Percentiles rank a stretch among this genome's conserved stretches.
Evolutionary conservation across 2,113 vertebrate species (phyloP).

Genomic region (Falcunculus frontatus): DNA sequence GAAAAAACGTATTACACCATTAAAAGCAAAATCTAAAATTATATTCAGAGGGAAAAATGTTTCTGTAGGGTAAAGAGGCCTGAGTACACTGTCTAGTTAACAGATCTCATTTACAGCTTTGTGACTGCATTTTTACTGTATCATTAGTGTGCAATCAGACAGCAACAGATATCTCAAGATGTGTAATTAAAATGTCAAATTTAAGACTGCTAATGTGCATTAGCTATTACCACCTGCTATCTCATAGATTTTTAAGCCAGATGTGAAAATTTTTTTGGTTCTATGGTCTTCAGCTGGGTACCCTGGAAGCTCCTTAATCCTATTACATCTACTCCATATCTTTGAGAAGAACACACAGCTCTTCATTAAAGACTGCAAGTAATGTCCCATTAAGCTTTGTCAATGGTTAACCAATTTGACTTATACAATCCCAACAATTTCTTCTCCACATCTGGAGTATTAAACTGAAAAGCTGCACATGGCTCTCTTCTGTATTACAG

Average conservation of each 20-base stretch:
- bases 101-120: neutral
- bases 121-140: neutral
- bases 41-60: neutral
- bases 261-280: neutral
- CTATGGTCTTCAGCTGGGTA: neutral
- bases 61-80: neutral
- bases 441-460: neutral
- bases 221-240: neutral
- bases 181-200: neutral
- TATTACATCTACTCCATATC: accelerated
- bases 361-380: neutral
- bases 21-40: neutral
- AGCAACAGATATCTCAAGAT: neutral
- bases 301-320: neutral
- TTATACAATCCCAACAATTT: neutral
- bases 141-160: neutral
- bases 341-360: neutral
- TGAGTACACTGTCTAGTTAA: neutral
- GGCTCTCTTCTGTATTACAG: neutral
- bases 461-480: neutral
- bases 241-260: neutral
- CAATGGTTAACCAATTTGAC: neutral
- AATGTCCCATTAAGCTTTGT: neutral
- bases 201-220: neutral
- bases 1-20: neutral